A percentile compares a stretch with the other conserved stretches of the same genome.
Conservation (phyloP, 23 tunicate species). For the Styela plicata region DNA sequence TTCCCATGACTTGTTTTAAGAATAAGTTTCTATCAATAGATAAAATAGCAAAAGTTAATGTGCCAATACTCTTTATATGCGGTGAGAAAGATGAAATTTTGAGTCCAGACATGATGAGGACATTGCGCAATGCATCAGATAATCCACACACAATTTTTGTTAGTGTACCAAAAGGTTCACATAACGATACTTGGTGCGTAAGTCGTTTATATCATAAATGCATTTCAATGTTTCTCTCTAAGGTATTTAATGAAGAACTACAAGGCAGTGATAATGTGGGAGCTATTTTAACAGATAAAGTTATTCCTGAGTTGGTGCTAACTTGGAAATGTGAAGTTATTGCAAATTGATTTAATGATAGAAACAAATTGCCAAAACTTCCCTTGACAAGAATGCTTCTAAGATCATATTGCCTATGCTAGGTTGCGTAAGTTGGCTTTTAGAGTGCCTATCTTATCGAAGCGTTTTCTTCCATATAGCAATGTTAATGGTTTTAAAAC, state of each 20-base stretch:
- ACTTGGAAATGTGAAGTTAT: not conserved
- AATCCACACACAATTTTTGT: slow-evolving; percentile 69
- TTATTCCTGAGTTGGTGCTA: not conserved
- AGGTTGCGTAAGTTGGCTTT: too few species aligned
- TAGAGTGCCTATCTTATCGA: too few species aligned
- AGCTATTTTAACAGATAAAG: not conserved
- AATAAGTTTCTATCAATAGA: slow-evolving; percentile 63
- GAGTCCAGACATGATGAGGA: slow-evolving; percentile 43
- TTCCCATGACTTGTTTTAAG: slow-evolving; percentile 51
- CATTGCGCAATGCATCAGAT: slow-evolving; percentile 43
- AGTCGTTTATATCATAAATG: slow-evolving; percentile 40
- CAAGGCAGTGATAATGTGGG: not conserved
- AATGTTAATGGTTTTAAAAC: too few species aligned
- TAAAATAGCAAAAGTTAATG: slow-evolving; percentile 44
- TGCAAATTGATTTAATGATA: not conserved
- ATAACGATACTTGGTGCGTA: slow-evolving; percentile 89
- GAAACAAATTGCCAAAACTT: too few species aligned
- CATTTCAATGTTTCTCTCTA: slow-evolving; percentile 37
- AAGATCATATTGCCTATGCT: too few species aligned
- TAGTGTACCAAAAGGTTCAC: slow-evolving; percentile 54
- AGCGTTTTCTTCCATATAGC: too few species aligned
- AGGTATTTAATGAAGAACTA: slow-evolving; percentile 36
- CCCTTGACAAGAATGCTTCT: too few species aligned
- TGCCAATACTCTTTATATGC: slow-evolving; percentile 58
- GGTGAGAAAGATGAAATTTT: slow-evolving; percentile 76